Evolutionary conservation across 2,113 vertebrate genomes (phyloP).

Genomic region (Antechinus stuartii): DNA sequence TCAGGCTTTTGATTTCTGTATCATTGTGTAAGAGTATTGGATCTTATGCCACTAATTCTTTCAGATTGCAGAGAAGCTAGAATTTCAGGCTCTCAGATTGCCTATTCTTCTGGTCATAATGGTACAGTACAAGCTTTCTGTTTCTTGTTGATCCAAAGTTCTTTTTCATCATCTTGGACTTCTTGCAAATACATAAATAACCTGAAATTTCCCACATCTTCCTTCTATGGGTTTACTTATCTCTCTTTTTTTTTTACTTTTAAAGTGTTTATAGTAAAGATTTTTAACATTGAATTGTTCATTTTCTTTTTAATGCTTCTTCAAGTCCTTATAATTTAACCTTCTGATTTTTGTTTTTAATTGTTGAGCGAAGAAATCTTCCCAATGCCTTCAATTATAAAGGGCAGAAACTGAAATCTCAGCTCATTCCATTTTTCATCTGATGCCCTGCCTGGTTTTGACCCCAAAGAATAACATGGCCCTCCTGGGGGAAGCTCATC

Average conservation of each 20-base stretch:
- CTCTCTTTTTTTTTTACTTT: background rate
- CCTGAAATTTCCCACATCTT: background rate
- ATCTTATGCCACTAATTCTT: background rate
- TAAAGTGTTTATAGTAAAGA: background rate
- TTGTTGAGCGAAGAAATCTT: background rate
- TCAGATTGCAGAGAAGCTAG: background rate
- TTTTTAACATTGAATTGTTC: background rate
- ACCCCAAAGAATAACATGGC: background rate
- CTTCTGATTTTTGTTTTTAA: background rate
- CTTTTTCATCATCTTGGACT: background rate
- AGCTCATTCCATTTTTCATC: background rate
- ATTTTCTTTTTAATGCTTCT: background rate
- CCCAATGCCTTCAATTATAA: background rate
- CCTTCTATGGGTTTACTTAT: background rate
- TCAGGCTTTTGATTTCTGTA: background rate
- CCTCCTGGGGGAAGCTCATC: background rate
- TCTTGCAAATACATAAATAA: background rate
- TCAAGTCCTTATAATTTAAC: background rate
- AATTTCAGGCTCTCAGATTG: background rate
- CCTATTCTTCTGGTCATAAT: background rate
- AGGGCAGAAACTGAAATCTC: background rate
- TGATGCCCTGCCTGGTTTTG: background rate
- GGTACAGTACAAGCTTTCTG: background rate
- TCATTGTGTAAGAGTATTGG: background rate
- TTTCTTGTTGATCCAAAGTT: background rate